A percentile compares a stretch with the other conserved stretches of the same genome.
phyloP scores from a whole-genome alignment of 2,113 vertebrate genomes.

The Coptodon bakossiorum region DNA sequence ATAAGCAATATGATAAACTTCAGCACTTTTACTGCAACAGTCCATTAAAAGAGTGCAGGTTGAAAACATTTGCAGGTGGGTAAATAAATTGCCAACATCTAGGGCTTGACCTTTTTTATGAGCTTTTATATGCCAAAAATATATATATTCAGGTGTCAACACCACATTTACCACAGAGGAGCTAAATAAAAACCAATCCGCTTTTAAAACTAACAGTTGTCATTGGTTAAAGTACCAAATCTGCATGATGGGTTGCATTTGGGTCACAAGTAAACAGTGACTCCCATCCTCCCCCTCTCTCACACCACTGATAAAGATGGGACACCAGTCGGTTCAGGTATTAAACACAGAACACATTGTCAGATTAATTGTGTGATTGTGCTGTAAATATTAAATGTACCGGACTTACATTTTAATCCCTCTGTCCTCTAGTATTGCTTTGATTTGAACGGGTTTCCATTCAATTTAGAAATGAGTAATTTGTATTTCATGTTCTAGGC shows the following conservation, averaged over 20 bases:
- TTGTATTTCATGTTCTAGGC: constrained; percentile 49
- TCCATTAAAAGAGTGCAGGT: neutral
- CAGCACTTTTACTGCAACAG: neutral
- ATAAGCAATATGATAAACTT: neutral
- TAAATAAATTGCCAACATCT: neutral
- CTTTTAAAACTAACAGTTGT: neutral
- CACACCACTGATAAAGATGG: neutral
- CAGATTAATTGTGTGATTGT: constrained; percentile 62
- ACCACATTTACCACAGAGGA: neutral
- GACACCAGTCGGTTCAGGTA: constrained; percentile 16
- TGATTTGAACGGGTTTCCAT: constrained; percentile 48
- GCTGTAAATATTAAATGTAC: constrained; percentile 68
- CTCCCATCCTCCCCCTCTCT: neutral
- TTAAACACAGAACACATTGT: constrained; percentile 53
- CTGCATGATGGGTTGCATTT: neutral
- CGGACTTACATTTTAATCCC: constrained; percentile 52
- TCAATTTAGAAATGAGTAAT: constrained; percentile 70
- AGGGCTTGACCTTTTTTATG: rapidly evolving
- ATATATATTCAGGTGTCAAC: neutral
- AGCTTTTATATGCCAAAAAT: neutral
- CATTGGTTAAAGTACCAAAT: neutral
- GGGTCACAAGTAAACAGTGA: neutral
- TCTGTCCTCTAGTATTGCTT: constrained; percentile 8
- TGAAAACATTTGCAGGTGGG: neutral
- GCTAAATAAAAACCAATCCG: neutral